phyloP scores from a whole-genome alignment of 2,888 invertebrate species.

The Synergus umbraculus region DNA sequence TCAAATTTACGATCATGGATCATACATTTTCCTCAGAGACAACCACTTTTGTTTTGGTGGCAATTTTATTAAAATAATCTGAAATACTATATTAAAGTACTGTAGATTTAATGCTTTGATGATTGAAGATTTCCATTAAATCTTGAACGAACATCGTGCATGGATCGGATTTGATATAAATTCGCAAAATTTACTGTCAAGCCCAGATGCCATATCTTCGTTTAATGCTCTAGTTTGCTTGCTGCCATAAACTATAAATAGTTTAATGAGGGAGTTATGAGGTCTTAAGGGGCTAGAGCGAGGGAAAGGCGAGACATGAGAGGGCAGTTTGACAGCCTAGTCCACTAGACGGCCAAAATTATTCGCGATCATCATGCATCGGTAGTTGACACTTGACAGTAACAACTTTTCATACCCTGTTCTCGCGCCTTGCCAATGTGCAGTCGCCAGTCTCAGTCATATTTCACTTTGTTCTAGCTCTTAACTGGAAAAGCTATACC shows the following conservation, averaged over 20 bases:
- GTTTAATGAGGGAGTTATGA: constrained; percentile 54
- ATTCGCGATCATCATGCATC: constrained; percentile 52
- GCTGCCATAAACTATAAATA: constrained; percentile 50
- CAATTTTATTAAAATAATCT: background rate
- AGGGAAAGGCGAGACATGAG: background rate
- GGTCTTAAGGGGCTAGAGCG: constrained; percentile 26
- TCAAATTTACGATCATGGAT: background rate
- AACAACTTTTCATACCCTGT: constrained; percentile 41
- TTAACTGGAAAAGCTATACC: background rate
- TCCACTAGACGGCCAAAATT: constrained; percentile 53
- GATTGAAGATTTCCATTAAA: constrained; percentile 23
- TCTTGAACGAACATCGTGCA: constrained; percentile 18
- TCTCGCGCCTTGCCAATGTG: constrained; percentile 6
- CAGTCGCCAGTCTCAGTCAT: constrained; percentile 9
- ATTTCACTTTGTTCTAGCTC: background rate
- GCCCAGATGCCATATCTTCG: constrained; percentile 43
- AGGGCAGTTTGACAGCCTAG: constrained; percentile 31
- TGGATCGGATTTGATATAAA: constrained; percentile 30
- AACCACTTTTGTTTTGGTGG: too few species aligned
- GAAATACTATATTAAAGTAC: background rate
- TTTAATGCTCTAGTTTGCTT: constrained; percentile 44
- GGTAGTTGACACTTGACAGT: constrained; percentile 47
- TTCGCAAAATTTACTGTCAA: constrained; percentile 33
- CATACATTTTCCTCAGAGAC: background rate
- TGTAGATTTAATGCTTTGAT: background rate